Conservation (phyloP, 2,797 vertebrate species). For the Benthosema pterotum region DNA sequence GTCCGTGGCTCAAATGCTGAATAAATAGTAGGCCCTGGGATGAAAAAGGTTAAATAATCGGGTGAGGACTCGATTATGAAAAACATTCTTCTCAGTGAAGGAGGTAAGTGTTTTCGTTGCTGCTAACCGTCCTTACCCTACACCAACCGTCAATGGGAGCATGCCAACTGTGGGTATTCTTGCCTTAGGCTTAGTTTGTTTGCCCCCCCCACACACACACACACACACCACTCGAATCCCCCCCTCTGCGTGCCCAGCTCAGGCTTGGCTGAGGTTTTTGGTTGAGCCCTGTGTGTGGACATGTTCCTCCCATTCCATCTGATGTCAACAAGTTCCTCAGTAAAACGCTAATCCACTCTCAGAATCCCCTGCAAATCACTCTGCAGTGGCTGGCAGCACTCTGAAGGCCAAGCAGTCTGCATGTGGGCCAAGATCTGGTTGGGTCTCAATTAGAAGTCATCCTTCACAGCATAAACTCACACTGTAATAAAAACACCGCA, state of each 20-base stretch:
- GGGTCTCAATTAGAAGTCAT: conserved; percentile 7
- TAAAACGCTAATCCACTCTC: conserved; percentile 69
- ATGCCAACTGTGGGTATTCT: conserved; percentile 65
- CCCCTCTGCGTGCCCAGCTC: conserved; percentile 58
- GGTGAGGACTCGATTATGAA: too few species aligned
- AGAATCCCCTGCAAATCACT: conserved; percentile 55
- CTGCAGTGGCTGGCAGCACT: conserved; percentile 36
- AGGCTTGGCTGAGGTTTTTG: conserved; percentile 64
- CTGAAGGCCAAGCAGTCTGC: conserved; percentile 36
- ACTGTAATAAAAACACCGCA: too few species aligned
- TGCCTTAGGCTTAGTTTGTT: conserved; percentile 68
- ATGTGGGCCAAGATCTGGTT: conserved; percentile 35
- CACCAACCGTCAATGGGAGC: conserved; percentile 62
- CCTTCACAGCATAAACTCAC: neutral
- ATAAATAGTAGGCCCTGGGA: too few species aligned
- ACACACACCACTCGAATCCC: conserved; percentile 23
- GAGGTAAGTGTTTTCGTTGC: too few species aligned
- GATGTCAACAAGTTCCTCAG: conserved; percentile 79
- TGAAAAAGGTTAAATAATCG: too few species aligned
- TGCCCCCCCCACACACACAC: conserved; percentile 43
- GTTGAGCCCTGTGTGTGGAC: conserved; percentile 69
- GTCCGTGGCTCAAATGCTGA: too few species aligned
- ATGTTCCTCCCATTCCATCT: conserved; percentile 80
- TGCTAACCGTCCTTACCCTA: conserved; percentile 41
- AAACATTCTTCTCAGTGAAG: too few species aligned